These are phyloP conservation scores for Dromococcyx pavoninus DNA, from an alignment of 2,797 vertebrate species.

Conservation along the genomic window DNA sequence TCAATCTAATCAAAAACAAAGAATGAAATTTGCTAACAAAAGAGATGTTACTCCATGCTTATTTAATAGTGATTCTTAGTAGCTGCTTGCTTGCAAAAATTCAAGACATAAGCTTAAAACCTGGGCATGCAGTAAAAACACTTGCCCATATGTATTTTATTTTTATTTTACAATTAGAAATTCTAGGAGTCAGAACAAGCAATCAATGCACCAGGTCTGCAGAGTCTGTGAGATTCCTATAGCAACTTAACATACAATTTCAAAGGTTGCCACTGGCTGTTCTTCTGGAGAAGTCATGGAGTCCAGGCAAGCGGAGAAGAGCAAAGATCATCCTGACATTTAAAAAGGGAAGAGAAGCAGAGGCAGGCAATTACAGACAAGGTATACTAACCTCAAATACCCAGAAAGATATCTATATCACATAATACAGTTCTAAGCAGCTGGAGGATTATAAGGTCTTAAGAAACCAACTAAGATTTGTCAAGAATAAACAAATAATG, in stretches of 20 bases:
- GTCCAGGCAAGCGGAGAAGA: not conserved
- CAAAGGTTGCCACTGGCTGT: not conserved
- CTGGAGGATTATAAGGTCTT: slow-evolving; percentile 31
- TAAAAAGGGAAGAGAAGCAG: not conserved
- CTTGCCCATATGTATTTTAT: not conserved
- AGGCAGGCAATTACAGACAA: not conserved
- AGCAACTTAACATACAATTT: not conserved
- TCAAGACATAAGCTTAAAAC: not conserved
- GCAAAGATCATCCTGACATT: not conserved
- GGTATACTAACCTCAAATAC: not conserved
- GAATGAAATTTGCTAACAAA: not conserved
- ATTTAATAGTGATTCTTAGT: not conserved
- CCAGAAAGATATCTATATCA: not conserved
- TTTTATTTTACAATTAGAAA: not conserved
- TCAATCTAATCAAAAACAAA: not conserved
- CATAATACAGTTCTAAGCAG: not conserved
- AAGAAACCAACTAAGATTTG: slow-evolving; percentile 26
- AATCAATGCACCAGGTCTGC: not conserved
- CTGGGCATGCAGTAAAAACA: not conserved
- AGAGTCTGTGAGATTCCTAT: not conserved
- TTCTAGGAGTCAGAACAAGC: not conserved
- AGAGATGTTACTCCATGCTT: not conserved
- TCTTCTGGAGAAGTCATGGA: not conserved
- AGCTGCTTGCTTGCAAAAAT: not conserved
- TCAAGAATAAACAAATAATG: slow-evolving; percentile 51